Percentiles rank a stretch among this genome's conserved stretches.
phyloP scores from a whole-genome alignment of 2,113 vertebrate genomes.

The Cyanoderma ruficeps region DNA sequence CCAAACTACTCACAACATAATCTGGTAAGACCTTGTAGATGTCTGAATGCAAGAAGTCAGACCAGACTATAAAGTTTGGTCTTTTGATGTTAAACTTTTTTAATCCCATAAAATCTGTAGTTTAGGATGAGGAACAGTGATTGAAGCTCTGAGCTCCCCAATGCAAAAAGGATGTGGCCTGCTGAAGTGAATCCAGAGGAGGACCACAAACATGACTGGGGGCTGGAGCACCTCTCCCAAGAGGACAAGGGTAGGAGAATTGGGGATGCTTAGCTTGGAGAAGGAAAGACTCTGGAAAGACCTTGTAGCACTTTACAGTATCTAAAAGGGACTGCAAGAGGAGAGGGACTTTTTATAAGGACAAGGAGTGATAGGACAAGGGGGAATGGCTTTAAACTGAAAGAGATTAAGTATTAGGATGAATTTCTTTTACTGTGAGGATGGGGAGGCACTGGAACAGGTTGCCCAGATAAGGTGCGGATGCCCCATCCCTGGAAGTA shows the following conservation, averaged over 20 bases:
- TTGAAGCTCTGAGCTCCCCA: background rate
- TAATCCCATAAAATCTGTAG: background rate
- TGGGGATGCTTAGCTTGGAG: background rate
- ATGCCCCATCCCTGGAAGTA: background rate
- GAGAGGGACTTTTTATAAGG: background rate
- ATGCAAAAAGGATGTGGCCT: background rate
- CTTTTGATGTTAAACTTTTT: background rate
- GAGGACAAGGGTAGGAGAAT: background rate
- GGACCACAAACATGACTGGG: background rate
- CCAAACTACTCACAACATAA: background rate
- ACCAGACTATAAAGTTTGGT: background rate
- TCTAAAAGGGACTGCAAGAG: background rate
- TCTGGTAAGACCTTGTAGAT: background rate
- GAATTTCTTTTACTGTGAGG: background rate
- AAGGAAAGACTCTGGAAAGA: background rate
- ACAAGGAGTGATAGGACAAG: background rate
- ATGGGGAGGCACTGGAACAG: background rate
- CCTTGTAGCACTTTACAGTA: background rate
- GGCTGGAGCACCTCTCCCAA: background rate
- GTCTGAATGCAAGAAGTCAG: background rate
- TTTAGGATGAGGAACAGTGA: background rate
- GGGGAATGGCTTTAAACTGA: background rate
- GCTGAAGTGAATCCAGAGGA: background rate
- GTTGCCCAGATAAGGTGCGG: no score
- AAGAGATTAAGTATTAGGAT: background rate